Percentiles rank a stretch among this genome's conserved stretches.
Evolutionary conservation across 92 coral and sea anemone genomes (phyloP).

Genomic region (Blastomussa wellsi): DNA sequence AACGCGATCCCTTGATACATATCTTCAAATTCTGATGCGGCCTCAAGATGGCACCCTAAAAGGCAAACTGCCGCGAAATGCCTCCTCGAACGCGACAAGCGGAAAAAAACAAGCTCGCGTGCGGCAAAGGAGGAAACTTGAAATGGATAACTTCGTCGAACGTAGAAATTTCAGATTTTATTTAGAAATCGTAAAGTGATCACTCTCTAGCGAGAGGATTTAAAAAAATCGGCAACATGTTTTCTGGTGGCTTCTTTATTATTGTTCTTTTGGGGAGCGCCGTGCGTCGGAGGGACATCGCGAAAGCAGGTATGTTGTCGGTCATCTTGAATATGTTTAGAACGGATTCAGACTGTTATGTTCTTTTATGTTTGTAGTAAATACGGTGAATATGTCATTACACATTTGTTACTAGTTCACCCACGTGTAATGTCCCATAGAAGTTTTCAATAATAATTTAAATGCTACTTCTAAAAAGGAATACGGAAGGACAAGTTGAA

Average conservation of each 20-base stretch:
- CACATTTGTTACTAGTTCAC: slow-evolving; percentile 20
- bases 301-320: slow-evolving; percentile 13
- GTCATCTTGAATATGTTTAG: slow-evolving; percentile 1
- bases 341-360: not conserved
- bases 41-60: slow-evolving; percentile 32
- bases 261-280: slow-evolving; percentile 28
- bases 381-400: slow-evolving; percentile 3
- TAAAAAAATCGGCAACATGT: slow-evolving; percentile 29
- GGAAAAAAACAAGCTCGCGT: not conserved
- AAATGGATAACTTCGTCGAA: slow-evolving; percentile 6
- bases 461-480: not conserved
- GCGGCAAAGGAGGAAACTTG: slow-evolving; percentile 1
- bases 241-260: slow-evolving; percentile 1
- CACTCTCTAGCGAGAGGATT: not conserved
- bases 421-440: slow-evolving; percentile 15
- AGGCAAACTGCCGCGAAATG: slow-evolving; percentile 9
- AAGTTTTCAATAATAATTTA: not conserved
- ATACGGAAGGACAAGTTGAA: not conserved
- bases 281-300: not conserved
- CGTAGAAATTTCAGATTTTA: slow-evolving; percentile 6
- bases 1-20: slow-evolving; percentile 36
- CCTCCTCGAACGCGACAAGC: not conserved
- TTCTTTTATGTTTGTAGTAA: slow-evolving; percentile 9
- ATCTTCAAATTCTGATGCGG: slow-evolving; percentile 45
- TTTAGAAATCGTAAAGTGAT: not conserved